Base-by-base conservation (phyloP, 1,140 invertebrate species). In the Whitmania pigra region DNA sequence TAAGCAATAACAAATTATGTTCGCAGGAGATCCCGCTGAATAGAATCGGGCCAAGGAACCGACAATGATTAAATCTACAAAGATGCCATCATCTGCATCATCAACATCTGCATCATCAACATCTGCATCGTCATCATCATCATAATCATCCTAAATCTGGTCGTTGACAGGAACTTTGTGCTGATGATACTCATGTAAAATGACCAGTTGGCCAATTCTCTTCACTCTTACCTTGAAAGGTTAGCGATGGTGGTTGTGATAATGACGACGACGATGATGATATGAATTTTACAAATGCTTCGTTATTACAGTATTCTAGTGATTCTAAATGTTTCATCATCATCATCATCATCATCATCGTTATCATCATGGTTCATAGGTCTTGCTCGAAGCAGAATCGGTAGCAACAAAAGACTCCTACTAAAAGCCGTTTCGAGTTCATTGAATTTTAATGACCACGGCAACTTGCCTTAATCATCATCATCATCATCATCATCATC, bases 341-440 rank as follows among this genome's bases (percentile, higher is more conserved):
- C 55, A 60, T 60, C 55, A 17, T 60, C 55, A 17, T 60, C 55
- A 27, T 60, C 55, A 17, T 60, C 55, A 60, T 60, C 55, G 17
- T 60, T 17, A 60, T 60, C 55, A 60, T 60, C 55, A 60, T 60
- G n/a, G 55, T n/a, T n/a, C n/a, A n/a, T n/a, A n/a, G n/a, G n/a
- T n/a, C n/a, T n/a, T n/a, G 9, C 27, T n/a, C 55, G 40, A 5
- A 43, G 40, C 40, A 43, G 40, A 43, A 43, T 43, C 40, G 40
- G 40, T 6, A 13, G 40, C 40, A 43, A 43, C 40, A 43, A 43
- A 5, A 13, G 40, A 43, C 40, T 43, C 40, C 40, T 13, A 43
- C 13, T 43, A 43, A 43, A 43, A 43, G 40, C 40, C 40, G 40
- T 13, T 43, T 43, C 40, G 40, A 43, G 40, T 43, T 43, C 40